These are phyloP conservation scores for Pygocentrus nattereri DNA, from an alignment of 2,797 vertebrate species.

Conservation along the genomic window DNA sequence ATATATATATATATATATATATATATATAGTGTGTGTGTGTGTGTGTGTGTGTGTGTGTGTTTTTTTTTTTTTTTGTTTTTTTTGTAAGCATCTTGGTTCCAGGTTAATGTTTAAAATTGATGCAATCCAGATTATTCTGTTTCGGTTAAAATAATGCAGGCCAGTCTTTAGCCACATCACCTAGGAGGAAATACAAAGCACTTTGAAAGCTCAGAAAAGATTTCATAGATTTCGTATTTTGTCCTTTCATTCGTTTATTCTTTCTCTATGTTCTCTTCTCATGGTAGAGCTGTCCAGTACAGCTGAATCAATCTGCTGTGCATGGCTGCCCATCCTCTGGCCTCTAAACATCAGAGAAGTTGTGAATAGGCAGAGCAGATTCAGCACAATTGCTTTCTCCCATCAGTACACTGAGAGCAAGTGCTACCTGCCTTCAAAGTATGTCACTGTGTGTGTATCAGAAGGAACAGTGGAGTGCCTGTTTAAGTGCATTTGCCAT, in stretches of 20 bases:
- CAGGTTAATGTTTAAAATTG: no score
- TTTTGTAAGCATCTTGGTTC: background rate
- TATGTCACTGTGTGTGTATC: slow-evolving; percentile 39
- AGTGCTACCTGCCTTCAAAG: slow-evolving; percentile 25
- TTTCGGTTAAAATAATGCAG: no score
- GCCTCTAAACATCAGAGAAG: slow-evolving; percentile 74
- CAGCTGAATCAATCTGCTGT: slow-evolving; percentile 70
- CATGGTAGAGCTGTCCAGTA: slow-evolving; percentile 54
- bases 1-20: no score
- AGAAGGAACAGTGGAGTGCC: slow-evolving; percentile 39
- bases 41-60: background rate
- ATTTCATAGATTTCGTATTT: slow-evolving; percentile 18
- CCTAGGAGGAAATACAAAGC: background rate
- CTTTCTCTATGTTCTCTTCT: slow-evolving; percentile 36
- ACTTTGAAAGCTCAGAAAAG: background rate
- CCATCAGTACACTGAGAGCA: slow-evolving; percentile 50
- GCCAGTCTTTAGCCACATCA: no score
- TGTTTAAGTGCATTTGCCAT: slow-evolving; percentile 45
- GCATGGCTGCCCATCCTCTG: slow-evolving; percentile 50
- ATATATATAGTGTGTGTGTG: no score
- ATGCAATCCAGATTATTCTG: no score
- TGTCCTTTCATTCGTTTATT: slow-evolving; percentile 8
- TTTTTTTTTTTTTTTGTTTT: background rate
- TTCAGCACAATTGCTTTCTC: slow-evolving; percentile 72
- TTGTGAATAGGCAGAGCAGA: slow-evolving; percentile 70